These are phyloP conservation scores for Misgurnus anguillicaudatus DNA, from an alignment of 2,113 vertebrate species.

Conservation along the genomic window DNA sequence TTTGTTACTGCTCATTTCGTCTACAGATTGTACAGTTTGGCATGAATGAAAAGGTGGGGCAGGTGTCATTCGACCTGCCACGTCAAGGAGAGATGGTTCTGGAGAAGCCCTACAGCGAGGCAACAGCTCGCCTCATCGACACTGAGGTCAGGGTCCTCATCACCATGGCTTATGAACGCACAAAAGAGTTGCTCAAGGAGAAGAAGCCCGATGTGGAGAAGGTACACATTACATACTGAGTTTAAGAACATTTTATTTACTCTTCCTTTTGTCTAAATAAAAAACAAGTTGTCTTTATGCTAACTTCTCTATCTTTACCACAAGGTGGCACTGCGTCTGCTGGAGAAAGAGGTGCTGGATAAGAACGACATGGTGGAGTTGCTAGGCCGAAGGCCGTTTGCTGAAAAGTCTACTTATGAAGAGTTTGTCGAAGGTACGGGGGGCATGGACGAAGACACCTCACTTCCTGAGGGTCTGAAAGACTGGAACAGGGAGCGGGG, in stretches of 20 bases:
- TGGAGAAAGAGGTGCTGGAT: slow-evolving; percentile 94
- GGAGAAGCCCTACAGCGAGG: slow-evolving; percentile 97
- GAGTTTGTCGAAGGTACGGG: slow-evolving; percentile 98
- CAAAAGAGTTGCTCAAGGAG: slow-evolving; percentile 79
- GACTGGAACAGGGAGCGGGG: slow-evolving; percentile 94
- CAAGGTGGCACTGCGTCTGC: slow-evolving; percentile 89
- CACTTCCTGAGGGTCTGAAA: slow-evolving; percentile 92
- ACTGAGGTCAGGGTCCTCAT: slow-evolving; percentile 88
- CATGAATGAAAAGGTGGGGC: slow-evolving; percentile 95
- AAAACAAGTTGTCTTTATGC: neutral
- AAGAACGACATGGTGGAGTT: slow-evolving; percentile 94
- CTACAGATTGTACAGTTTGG: slow-evolving; percentile 95
- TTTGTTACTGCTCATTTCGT: neutral
- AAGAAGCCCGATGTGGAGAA: slow-evolving; percentile 92
- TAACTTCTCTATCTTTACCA: neutral
- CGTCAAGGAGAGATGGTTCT: slow-evolving; percentile 93
- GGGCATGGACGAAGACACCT: slow-evolving; percentile 91
- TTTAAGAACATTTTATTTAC: neutral
- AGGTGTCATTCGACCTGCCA: slow-evolving; percentile 95
- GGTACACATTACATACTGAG: slow-evolving; percentile 67
- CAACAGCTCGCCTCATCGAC: slow-evolving; percentile 91
- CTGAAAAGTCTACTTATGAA: slow-evolving; percentile 94
- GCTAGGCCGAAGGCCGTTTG: slow-evolving; percentile 88
- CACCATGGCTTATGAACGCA: slow-evolving; percentile 82
- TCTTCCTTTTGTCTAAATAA: neutral